A percentile compares a stretch with the other conserved stretches of the same genome.
These are phyloP conservation scores for Dallia pectoralis DNA, from an alignment of 2,797 vertebrate genomes.

Conservation along the genomic window DNA sequence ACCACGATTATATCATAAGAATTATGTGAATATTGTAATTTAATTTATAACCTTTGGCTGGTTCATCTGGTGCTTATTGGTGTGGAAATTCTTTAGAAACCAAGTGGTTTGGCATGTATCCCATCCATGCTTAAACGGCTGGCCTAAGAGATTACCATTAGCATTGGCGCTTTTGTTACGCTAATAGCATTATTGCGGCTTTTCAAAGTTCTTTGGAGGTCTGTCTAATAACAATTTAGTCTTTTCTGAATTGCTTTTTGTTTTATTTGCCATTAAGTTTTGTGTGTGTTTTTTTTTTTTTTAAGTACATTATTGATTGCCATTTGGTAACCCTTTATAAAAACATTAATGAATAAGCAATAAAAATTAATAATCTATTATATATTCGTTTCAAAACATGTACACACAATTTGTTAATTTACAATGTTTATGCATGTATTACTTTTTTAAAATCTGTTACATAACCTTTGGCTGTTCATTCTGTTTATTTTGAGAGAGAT, in stretches of 20 bases:
- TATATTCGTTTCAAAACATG: background rate
- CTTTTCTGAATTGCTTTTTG: background rate
- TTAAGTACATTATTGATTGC: background rate
- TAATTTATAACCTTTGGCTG: slow-evolving; percentile 10
- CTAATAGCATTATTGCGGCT: slow-evolving; percentile 65
- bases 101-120: slow-evolving; percentile 69
- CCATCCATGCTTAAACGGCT: slow-evolving; percentile 63
- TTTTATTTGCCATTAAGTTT: background rate
- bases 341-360: background rate
- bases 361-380: background rate
- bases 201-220: slow-evolving; percentile 45
- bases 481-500: no score
- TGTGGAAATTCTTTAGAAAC: slow-evolving; percentile 67
- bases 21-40: slow-evolving; percentile 5
- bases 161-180: slow-evolving; percentile 49
- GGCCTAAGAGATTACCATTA: slow-evolving; percentile 56
- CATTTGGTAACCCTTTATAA: background rate
- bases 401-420: background rate
- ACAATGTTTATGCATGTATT: background rate
- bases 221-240: background rate
- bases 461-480: background rate
- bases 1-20: background rate
- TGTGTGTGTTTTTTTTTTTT: background rate
- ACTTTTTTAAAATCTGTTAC: background rate
- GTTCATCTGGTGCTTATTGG: slow-evolving; percentile 61